phyloP scores from a whole-genome alignment of 2,113 vertebrate genomes.

The Nothoprocta perdicaria region DNA sequence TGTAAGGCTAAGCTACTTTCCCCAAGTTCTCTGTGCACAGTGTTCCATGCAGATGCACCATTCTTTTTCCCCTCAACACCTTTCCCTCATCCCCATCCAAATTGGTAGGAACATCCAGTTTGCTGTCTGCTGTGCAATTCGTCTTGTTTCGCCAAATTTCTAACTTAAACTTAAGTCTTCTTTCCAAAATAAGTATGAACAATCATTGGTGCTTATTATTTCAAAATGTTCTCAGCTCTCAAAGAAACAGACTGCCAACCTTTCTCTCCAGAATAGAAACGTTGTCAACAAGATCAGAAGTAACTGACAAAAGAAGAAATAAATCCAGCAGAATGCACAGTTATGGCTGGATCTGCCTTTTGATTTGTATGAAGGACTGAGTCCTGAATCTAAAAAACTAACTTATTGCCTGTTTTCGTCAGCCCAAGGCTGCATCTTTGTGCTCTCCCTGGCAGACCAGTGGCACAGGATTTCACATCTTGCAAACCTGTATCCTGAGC shows the following conservation, averaged over 20 bases:
- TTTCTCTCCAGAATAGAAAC: not conserved
- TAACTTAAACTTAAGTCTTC: not conserved
- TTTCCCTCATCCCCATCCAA: not conserved
- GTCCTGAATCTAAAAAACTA: not conserved
- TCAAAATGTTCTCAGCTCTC: not conserved
- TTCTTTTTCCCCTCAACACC: not conserved
- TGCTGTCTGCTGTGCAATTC: not conserved
- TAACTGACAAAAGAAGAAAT: not conserved
- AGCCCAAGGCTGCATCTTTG: not conserved
- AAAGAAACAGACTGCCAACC: not conserved
- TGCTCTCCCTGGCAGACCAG: not conserved
- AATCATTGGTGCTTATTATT: not conserved
- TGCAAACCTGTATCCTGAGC: not conserved
- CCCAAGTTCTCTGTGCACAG: not conserved
- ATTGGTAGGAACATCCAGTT: not conserved
- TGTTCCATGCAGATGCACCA: not conserved
- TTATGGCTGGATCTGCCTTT: not conserved
- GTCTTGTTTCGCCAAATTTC: not conserved
- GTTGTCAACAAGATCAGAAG: not conserved
- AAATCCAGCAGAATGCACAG: not conserved
- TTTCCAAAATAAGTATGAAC: not conserved
- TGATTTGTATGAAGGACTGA: not conserved
- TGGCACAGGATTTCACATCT: not conserved
- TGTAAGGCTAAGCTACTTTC: not conserved
- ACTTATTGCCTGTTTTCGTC: not conserved